Evolutionary conservation across 2,888 invertebrate species (phyloP).

Genomic region (Drosophila flavopinicola): DNA sequence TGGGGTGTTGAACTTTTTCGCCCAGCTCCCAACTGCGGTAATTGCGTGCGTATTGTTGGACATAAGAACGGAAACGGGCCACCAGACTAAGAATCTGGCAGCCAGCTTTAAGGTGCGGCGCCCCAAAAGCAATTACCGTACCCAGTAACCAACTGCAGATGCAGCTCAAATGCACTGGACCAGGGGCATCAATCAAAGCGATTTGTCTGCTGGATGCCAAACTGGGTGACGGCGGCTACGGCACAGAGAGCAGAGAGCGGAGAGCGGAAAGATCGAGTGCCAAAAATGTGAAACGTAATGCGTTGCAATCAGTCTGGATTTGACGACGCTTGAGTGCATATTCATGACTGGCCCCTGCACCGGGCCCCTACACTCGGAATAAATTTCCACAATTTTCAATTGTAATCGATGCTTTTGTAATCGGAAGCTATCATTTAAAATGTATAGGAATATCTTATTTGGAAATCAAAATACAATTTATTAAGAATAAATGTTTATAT

Average conservation of each 20-base stretch:
- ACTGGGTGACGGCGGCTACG: not conserved
- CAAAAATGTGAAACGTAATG: constrained; percentile 55
- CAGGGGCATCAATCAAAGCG: constrained; percentile 56
- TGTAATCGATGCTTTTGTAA: not conserved
- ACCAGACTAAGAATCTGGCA: constrained; percentile 3
- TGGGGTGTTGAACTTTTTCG: constrained; percentile 64
- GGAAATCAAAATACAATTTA: too few relatives aligned
- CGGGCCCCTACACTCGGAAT: constrained; percentile 24
- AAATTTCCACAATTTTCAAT: not conserved
- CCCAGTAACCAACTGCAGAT: constrained; percentile 43
- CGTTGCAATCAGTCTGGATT: constrained; percentile 60
- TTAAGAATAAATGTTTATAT: too few relatives aligned
- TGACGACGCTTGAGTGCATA: constrained; percentile 56
- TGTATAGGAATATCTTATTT: too few relatives aligned
- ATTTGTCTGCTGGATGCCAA: constrained; percentile 42
- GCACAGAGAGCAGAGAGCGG: not conserved
- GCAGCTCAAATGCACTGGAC: constrained; percentile 53
- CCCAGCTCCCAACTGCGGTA: constrained; percentile 61
- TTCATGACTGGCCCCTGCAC: constrained; percentile 48
- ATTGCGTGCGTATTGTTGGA: constrained; percentile 72
- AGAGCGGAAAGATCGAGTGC: constrained; percentile 41
- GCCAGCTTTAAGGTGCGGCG: constrained; percentile 49
- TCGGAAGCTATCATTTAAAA: not conserved
- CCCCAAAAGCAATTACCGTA: constrained; percentile 57
- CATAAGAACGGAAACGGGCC: constrained; percentile 19